Evolutionary conservation across 2,888 invertebrate species (phyloP), one percentile per base, ranked within the genome.

Genomic region (Drosophila parthenogenetica): DNA sequence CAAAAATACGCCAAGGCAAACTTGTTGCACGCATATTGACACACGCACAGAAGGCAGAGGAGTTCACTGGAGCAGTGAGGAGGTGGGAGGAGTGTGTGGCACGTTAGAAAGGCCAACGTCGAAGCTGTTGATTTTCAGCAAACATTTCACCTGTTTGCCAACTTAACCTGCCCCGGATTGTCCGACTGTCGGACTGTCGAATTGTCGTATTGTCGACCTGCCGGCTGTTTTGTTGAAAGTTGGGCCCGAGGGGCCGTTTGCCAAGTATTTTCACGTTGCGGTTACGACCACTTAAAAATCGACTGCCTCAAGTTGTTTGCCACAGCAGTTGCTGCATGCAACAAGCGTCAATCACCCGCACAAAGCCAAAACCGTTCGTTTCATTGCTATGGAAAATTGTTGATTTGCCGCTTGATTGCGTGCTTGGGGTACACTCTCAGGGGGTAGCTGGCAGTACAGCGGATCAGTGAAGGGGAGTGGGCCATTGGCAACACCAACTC

Each of bases 371-470:
- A 63, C 77, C 87, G 88, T 86, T 87, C 85, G 87, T 86, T 75
- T 70, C 77, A 85, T 87, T 79, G 77, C 85, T 84, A 84, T 89
- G 85, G 89, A 87, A 87, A 89, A 89, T 84, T 84, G 85, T 85
- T 81, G 89, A 87, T 86, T 89, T 87, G 80, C 84, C 76, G 88
- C 86, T 78, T 83, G 89, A 86, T 86, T 89, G 85, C 87, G 89
- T 85, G 85, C 88, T 70, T 84, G 35, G 59, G 54, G 64, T 64
- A 46, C 58, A 61, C 48, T 69, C 32, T 7, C 4, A 14, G 4
- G 55, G 14, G 45, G 42, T 40, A 42, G 29, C 40, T 37, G 22
- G 13, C 50, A 22, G 37, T 10, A 4, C 11, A 14, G 14, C n/a
- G 39, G 5, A 16, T 7, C 13, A 5, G 17, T 19, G 19, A 4